A percentile compares a stretch with the other conserved stretches of the same genome.
Evolutionary conservation across 2,888 invertebrate species (phyloP).

Genomic region (Drosophila peninsularis): DNA sequence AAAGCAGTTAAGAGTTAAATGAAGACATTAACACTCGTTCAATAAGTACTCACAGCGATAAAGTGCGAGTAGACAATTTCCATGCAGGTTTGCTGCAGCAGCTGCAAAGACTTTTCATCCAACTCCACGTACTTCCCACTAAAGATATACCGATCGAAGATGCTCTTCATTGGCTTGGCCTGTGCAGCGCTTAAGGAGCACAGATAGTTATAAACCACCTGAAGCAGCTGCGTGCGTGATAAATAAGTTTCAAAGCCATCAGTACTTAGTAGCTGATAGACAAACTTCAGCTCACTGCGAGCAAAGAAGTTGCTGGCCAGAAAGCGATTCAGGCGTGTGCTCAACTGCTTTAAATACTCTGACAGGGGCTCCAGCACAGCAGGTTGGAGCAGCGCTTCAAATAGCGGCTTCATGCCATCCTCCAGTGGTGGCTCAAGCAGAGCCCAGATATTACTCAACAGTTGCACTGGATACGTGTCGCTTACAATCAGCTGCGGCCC

Average conservation of each 20-base stretch:
- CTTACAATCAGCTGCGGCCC: slow-evolving; percentile 82
- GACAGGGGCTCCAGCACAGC: slow-evolving; percentile 74
- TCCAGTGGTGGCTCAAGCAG: slow-evolving; percentile 68
- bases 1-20: neutral
- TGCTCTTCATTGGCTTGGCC: slow-evolving; percentile 86
- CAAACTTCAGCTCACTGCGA: slow-evolving; percentile 87
- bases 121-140: slow-evolving; percentile 86
- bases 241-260: slow-evolving; percentile 76
- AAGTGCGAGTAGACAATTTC: slow-evolving; percentile 85
- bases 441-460: slow-evolving; percentile 80
- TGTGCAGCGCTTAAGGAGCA: slow-evolving; percentile 87
- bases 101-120: slow-evolving; percentile 86
- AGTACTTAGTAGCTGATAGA: slow-evolving; percentile 80
- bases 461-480: slow-evolving; percentile 81
- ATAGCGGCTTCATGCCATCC: slow-evolving; percentile 58
- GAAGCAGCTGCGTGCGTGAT: slow-evolving; percentile 69
- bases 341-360: slow-evolving; percentile 67
- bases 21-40: neutral
- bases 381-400: slow-evolving; percentile 71
- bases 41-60: slow-evolving; percentile 70
- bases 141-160: slow-evolving; percentile 87
- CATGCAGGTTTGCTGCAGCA: slow-evolving; percentile 86
- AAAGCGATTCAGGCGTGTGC: slow-evolving; percentile 66
- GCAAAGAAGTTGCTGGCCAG: slow-evolving; percentile 85
- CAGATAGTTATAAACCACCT: slow-evolving; percentile 87